Evolutionary conservation across 2,888 invertebrate genomes (phyloP).

Genomic region (Cephus runcator): DNA sequence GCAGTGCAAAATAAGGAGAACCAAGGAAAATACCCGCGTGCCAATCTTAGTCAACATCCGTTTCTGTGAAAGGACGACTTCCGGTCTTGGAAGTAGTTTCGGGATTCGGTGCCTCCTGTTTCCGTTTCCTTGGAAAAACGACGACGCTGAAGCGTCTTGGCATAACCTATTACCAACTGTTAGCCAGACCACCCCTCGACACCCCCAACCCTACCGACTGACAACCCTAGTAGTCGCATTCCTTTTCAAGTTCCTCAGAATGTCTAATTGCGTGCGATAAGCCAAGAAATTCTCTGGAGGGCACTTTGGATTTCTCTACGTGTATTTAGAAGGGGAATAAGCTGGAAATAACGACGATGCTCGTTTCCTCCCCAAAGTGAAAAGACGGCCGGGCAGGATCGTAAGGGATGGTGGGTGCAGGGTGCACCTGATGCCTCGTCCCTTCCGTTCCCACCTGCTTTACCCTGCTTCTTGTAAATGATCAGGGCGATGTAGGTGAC

Average conservation of each 20-base stretch:
- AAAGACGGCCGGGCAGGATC: neutral
- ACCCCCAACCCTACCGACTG: neutral
- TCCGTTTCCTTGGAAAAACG: neutral
- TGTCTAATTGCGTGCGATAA: neutral
- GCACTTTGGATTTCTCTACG: neutral
- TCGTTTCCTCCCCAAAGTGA: neutral
- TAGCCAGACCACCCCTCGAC: neutral
- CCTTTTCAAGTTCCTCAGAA: neutral
- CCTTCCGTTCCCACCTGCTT: neutral
- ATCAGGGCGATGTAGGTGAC: neutral
- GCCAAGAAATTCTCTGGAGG: neutral
- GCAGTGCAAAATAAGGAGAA: conserved; percentile 28
- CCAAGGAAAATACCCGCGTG: conserved; percentile 9
- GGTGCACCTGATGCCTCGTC: neutral
- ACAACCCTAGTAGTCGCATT: neutral
- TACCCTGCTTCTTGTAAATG: neutral
- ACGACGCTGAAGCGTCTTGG: conserved; percentile 6
- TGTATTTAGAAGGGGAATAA: neutral
- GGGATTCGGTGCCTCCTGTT: neutral
- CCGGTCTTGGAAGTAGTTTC: neutral
- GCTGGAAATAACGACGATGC: neutral
- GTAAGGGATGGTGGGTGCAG: neutral
- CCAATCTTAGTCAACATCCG: conserved; percentile 23
- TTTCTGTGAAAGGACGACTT: neutral
- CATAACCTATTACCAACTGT: neutral